Base-by-base conservation (phyloP, 2,888 invertebrate species). In the Itoplectis maculator region DNA sequence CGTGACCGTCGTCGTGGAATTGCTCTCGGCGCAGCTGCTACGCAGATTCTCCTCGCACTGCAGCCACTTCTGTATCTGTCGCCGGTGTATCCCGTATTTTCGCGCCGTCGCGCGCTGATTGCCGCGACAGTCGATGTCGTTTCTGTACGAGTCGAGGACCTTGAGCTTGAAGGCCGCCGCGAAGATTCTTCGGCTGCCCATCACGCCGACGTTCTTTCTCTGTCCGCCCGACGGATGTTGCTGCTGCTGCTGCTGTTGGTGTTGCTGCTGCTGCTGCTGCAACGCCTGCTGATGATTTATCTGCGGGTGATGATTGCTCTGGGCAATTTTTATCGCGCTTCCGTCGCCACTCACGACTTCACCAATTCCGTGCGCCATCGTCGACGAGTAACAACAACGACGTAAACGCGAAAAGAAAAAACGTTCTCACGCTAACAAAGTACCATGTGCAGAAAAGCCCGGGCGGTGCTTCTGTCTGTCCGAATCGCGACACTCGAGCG, bases 61-160 rank as follows among this genome's bases (percentile, higher is more conserved):
- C 86, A 98, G 94, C 97, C 97, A 98, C 94, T 98, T 97, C 93
- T 98, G 97, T 87, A 98, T 97, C 93, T 98, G 97, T 80, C 97
- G 95, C 79, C 97, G 95, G 92, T 98, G 97, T 86, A 98, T 97
- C 79, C 97, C 97, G 93, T 97, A 98, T 93, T 98, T 98, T 90
- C 97, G 95, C 82, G 97, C 97, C 18, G 97, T 98, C 2, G 97
- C 97, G 72, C 97, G 95, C 92, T 97, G 97, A 93, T 97, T 98
- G 69, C 97, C 97, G 89, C 97, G 96, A 93, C 97, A 97, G 92
- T 97, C 97, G 56, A 96, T 95, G 92, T 98, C 97, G 88, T 96
- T 95, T 86, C 97, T 95, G 92, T 97, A 98, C 59, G 97, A 97
- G 92, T 97, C 97, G 86, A 97, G 94, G 88, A 98, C 97, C 94